Conservation (phyloP, 2,888 invertebrate genomes). For the Biston betularia region DNA sequence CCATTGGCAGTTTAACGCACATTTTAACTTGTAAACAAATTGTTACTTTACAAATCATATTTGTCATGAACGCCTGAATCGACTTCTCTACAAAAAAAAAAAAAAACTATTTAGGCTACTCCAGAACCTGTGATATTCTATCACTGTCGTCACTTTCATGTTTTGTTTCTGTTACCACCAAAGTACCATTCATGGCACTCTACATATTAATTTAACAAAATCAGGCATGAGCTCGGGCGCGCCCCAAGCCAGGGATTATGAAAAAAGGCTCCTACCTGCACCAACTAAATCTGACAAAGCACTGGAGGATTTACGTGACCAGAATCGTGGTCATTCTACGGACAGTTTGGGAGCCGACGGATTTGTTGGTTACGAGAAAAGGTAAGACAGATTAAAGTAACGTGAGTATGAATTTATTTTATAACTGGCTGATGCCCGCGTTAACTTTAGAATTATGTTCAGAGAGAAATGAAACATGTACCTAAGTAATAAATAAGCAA, state of each 20-base stretch:
- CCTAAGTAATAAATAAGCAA: too few species aligned
- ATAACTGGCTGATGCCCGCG: too few species aligned
- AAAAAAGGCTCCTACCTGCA: conserved; percentile 58
- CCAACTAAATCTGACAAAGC: conserved; percentile 72
- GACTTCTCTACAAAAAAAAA: too few species aligned
- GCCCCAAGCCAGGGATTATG: conserved; percentile 44
- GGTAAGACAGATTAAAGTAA: not conserved
- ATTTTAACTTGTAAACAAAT: not conserved
- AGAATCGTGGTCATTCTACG: conserved; percentile 55
- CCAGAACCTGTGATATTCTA: too few species aligned
- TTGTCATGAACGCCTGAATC: too few species aligned
- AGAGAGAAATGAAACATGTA: too few species aligned
- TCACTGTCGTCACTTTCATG: too few species aligned
- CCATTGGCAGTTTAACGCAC: not conserved
- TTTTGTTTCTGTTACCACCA: too few species aligned
- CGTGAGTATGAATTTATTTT: conserved; percentile 3
- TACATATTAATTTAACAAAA: conserved; percentile 44
- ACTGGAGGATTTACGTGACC: conserved; percentile 68
- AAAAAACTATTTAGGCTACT: too few species aligned
- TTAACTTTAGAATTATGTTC: too few species aligned
- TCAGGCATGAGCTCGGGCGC: conserved; percentile 30
- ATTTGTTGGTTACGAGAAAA: conserved; percentile 10
- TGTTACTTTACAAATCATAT: too few species aligned
- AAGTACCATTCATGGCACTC: not conserved
- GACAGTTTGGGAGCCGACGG: conserved; percentile 17